phyloP scores from a whole-genome alignment of 2,113 vertebrate genomes.

The Anhinga rufa region DNA sequence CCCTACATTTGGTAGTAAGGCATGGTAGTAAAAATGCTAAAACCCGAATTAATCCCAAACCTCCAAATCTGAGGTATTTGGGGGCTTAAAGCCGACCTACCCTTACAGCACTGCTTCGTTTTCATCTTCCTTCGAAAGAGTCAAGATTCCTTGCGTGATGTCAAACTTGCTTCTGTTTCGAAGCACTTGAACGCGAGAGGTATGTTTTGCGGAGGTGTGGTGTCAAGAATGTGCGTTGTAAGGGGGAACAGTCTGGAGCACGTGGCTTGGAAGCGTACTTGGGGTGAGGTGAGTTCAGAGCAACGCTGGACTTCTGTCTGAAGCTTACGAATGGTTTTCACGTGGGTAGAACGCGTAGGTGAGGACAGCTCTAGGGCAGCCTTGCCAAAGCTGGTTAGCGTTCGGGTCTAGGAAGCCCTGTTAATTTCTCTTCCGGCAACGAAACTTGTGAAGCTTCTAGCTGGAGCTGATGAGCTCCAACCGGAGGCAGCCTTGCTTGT shows the following conservation, averaged over 20 bases:
- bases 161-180: not conserved
- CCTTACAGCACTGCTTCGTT: not conserved
- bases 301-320: not conserved
- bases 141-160: not conserved
- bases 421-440: too few relatives aligned
- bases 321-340: too few relatives aligned
- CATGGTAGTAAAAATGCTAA: not conserved
- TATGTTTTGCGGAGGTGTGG: not conserved
- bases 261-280: not conserved
- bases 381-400: too few relatives aligned
- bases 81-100: not conserved
- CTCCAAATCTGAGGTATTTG: accelerated
- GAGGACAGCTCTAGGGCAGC: not conserved
- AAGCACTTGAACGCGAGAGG: accelerated
- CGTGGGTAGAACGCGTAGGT: not conserved
- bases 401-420: not conserved
- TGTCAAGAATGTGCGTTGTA: not conserved
- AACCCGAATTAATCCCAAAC: not conserved
- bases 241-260: not conserved
- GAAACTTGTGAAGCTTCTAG: not conserved
- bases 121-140: not conserved
- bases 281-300: not conserved
- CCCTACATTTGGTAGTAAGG: not conserved
- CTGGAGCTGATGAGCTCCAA: not conserved
- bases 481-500: not conserved